Conservation (phyloP, 2,113 vertebrate genomes). For the Colinus virginianus region DNA sequence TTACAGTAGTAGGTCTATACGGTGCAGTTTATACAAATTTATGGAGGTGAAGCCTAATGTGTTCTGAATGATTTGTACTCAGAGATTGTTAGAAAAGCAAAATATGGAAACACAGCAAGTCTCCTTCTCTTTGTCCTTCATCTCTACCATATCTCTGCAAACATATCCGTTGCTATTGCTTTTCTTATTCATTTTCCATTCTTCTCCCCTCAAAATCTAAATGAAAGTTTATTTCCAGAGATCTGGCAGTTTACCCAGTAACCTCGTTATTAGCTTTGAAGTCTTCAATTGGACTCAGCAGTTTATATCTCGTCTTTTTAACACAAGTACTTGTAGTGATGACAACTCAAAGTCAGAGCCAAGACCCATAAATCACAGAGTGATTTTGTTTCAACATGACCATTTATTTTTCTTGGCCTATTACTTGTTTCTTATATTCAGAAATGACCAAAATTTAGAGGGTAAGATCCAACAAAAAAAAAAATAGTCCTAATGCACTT, state of each 20-base stretch:
- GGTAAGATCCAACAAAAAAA: not conserved
- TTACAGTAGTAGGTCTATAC: not conserved
- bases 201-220: not conserved
- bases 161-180: not conserved
- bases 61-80: not conserved
- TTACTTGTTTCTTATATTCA: not conserved
- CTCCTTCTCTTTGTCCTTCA: not conserved
- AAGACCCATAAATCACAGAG: conserved; percentile 53
- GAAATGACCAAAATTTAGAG: not conserved
- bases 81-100: not conserved
- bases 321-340: conserved; percentile 11
- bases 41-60: not conserved
- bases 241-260: conserved; percentile 18
- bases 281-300: conserved; percentile 44
- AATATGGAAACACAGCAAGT: not conserved
- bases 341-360: conserved; percentile 21
- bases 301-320: conserved; percentile 12
- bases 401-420: conserved; percentile 49
- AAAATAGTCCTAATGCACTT: not conserved
- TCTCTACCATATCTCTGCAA: not conserved
- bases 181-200: not conserved
- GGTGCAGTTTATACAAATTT: not conserved
- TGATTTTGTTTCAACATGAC: conserved; percentile 36
- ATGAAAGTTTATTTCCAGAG: not conserved
- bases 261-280: conserved; percentile 45